Evolutionary conservation across 1,140 invertebrate genomes (phyloP).

Genomic region (Drosophila lacertosa): DNA sequence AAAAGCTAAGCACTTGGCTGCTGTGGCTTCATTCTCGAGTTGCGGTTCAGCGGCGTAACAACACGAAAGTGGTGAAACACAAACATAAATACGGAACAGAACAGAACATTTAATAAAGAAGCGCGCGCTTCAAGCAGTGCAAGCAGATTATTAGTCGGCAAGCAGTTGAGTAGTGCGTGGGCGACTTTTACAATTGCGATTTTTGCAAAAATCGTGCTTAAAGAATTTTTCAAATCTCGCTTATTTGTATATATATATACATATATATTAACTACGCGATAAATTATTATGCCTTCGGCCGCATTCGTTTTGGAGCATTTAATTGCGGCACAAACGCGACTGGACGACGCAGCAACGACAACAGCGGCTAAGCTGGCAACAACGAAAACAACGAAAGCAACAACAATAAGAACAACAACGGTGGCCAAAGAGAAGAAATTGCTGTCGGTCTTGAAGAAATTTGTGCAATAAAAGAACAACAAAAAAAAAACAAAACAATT

Average conservation of each 20-base stretch:
- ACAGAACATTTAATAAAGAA: conserved; percentile 1
- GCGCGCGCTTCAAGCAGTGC: conserved; percentile 24
- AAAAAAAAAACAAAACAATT: conserved; percentile 10
- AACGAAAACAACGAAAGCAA: conserved; percentile 21
- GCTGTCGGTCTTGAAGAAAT: conserved; percentile 59
- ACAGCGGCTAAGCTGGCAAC: conserved; percentile 12
- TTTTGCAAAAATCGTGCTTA: conserved; percentile 5
- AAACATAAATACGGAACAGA: conserved; percentile 1
- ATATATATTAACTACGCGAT: conserved; percentile 18
- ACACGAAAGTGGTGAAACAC: background rate
- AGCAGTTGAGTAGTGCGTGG: conserved; percentile 34
- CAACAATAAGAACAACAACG: conserved; percentile 22
- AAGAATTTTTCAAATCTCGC: too few species aligned
- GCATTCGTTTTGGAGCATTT: conserved; percentile 78
- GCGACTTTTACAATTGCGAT: conserved; percentile 22
- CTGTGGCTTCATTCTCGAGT: conserved; percentile 75
- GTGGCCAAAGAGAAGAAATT: conserved; percentile 61
- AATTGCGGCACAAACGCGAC: conserved; percentile 74
- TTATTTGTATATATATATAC: background rate
- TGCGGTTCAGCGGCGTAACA: conserved; percentile 69
- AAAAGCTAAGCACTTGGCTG: conserved; percentile 70
- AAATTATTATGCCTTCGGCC: conserved; percentile 70
- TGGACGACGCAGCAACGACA: conserved; percentile 54
- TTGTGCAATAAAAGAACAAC: conserved; percentile 63
- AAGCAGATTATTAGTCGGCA: too few species aligned